Base-by-base conservation (phyloP, 2,113 vertebrate genomes). In the Chascanopsetta lugubris region DNA sequence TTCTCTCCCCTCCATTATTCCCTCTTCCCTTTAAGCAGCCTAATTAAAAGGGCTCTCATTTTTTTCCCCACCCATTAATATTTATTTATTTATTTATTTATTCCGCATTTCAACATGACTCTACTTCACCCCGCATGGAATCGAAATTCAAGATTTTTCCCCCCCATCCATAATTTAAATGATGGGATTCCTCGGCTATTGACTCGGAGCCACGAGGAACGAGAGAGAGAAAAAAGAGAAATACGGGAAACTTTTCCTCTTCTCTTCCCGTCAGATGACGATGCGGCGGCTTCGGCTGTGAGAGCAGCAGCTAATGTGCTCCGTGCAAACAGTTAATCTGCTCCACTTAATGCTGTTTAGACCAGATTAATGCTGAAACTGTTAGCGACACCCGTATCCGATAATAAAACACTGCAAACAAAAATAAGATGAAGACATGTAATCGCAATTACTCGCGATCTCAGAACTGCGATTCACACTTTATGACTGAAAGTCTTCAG, bases 11-110 rank as follows among this genome's bases (percentile, higher is more conserved):
- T 78, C 83, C 77, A 77, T 89, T 89, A 87, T 89, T 92, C 72
- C 69, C 80, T 88, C 82, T 77, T 90, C 85, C 77, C 75, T 89
- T 88, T 85, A 90, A 90, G 86, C 80, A 74, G 76, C 70, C 79
- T 89, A 90, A 91, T 93, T 93, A 90, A 90, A 90, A 82, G 43
- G 36, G 64, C 69, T 69, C 79, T 86, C 53, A 57, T 83, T 87
- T 83, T 80, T 74, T 66, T 18, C 8, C 2, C n/a, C n/a, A n/a
- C n/a, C n/a, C 61, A 85, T 82, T 83, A 69, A 80, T 88, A 86
- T 79, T 69, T 61, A 77, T 79, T 64, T 88, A 86, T 79, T 69
- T 61, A 77, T 79, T 64, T 84, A 87, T 80, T 76, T 73, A 47
- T 69, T 78, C 51, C 11, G 43, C 57, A 72, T 86, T 80, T 79